phyloP scores from a whole-genome alignment of 2,888 invertebrate species.

The Lydus trimaculatus region DNA sequence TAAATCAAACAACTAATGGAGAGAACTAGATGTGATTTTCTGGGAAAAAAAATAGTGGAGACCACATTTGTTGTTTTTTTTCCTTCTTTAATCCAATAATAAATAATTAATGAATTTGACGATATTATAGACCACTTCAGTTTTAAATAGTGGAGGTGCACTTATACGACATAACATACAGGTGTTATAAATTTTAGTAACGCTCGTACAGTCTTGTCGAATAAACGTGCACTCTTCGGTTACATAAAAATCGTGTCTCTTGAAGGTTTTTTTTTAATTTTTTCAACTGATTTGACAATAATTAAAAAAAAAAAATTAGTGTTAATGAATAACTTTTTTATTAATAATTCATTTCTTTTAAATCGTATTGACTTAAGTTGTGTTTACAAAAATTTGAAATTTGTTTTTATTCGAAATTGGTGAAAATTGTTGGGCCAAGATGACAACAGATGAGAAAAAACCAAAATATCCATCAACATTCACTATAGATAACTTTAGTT shows the following conservation, averaged over 20 bases:
- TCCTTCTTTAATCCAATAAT: background rate
- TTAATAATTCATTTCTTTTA: background rate
- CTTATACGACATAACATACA: background rate
- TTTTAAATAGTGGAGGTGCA: conserved; percentile 1
- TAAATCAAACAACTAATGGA: too few relatives aligned
- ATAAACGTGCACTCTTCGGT: background rate
- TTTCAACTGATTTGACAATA: background rate
- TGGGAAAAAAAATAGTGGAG: too few relatives aligned
- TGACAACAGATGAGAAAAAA: conserved; percentile 36
- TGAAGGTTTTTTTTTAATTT: background rate
- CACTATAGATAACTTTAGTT: conserved; percentile 56
- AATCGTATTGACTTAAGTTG: background rate
- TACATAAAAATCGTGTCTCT: background rate
- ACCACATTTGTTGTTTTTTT: too few relatives aligned
- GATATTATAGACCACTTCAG: background rate
- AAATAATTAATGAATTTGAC: background rate
- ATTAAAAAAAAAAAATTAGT: background rate
- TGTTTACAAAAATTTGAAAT: background rate
- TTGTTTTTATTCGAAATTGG: background rate
- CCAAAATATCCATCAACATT: conserved; percentile 55
- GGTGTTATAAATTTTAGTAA: conserved; percentile 7
- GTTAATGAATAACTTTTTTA: background rate
- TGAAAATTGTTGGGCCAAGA: background rate
- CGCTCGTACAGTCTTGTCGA: background rate
- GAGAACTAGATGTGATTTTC: too few relatives aligned